A percentile compares a stretch with the other conserved stretches of the same genome.
Evolutionary conservation across 2,888 invertebrate species (phyloP).

Genomic region (Callyntrura sp.): DNA sequence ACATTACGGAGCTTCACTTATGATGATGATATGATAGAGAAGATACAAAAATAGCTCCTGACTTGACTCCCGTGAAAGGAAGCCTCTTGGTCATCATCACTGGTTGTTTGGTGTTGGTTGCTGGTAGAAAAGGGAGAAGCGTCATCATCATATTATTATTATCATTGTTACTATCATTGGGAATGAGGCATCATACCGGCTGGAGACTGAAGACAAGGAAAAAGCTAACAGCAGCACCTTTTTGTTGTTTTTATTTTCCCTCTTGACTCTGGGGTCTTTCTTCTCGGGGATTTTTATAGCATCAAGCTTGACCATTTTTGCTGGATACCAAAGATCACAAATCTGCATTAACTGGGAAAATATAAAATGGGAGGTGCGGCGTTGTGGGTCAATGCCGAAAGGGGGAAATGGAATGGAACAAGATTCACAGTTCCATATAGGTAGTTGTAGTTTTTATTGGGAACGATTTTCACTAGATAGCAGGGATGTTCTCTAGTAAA

Average conservation of each 20-base stretch:
- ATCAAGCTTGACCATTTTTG: constrained; percentile 70
- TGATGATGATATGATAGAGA: neutral
- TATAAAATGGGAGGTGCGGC: constrained; percentile 41
- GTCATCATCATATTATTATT: constrained; percentile 28
- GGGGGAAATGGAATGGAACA: neutral
- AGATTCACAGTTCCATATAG: too few relatives aligned
- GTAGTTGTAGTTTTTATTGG: too few relatives aligned
- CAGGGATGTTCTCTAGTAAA: too few relatives aligned
- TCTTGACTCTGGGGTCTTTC: constrained; percentile 18
- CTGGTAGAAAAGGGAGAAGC: neutral
- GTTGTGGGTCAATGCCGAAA: neutral
- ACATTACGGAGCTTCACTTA: constrained; percentile 27
- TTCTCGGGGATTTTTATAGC: constrained; percentile 17
- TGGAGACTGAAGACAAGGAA: neutral
- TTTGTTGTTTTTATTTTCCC: constrained; percentile 49
- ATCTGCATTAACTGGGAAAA: constrained; percentile 72
- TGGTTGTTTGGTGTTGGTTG: too few relatives aligned
- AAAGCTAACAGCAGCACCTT: constrained; percentile 42
- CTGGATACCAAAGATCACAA: constrained; percentile 63
- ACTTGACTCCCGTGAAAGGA: neutral
- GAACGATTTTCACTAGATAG: too few relatives aligned
- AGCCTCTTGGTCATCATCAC: too few relatives aligned
- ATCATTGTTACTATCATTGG: constrained; percentile 17
- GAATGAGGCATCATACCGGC: neutral
- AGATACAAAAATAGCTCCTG: constrained; percentile 2